Evolutionary conservation across 2,888 invertebrate genomes (phyloP), one percentile per base, ranked within the genome.

Genomic region (Alloplasta piceator): DNA sequence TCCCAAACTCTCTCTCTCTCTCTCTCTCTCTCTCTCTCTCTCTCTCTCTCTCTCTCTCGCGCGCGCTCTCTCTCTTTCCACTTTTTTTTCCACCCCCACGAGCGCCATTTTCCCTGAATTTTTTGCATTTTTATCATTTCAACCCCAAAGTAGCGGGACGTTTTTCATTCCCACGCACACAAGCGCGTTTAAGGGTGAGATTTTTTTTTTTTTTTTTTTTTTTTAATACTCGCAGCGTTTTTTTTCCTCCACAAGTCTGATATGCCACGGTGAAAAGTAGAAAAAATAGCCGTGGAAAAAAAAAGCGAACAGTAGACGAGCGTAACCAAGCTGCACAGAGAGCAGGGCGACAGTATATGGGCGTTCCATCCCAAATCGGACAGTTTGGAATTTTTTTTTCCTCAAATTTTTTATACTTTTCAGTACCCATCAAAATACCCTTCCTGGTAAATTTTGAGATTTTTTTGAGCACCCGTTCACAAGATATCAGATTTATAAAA

Each of bases 201-300:
- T 9, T 43, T 43, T 61, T 43, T 26, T 41, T 41, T 36, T 4
- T 43, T 74, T 70, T 68, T 78, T 71, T 52, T 66, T 66, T 77
- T 36, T n/a, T 10, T 10, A 7, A 7, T 26, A n/a, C 56, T 67
- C 46, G 5, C 26, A 41, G 55, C 6, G 38, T 6, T 64, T 68
- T 71, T 60, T 60, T n/a, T n/a, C n/a, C n/a, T 39, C 6, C 14
- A 4, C 41, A 6, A 10, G 16, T 66, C 50, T 41, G 56, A 55
- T 55, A 68, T 46, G 68, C 63, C 67, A 14, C 68, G 39, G 73
- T 56, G 67, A 64, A 68, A 56, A 56, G 68, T 78, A 61, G 61
- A 67, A 72, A 78, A 73, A 73, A 68, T 73, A 61, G 63, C 14
- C 26, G 63, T 16, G 46, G 61, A 46, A 78, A 67, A 61, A 73